A percentile compares a stretch with the other conserved stretches of the same genome.
phyloP scores from a whole-genome alignment of 2,888 invertebrate species.

The Strigamia transsilvanica region DNA sequence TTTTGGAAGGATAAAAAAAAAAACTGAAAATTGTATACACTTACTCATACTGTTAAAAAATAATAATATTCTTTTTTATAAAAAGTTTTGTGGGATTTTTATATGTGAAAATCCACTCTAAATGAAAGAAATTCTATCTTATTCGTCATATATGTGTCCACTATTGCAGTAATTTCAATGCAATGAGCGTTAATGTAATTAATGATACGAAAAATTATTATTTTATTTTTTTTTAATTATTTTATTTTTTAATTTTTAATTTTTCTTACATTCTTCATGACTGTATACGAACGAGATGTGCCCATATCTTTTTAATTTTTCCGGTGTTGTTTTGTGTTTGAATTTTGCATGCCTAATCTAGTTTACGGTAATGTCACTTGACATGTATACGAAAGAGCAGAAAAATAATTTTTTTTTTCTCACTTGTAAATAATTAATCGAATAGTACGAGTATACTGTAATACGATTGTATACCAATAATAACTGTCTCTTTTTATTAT shows the following conservation, averaged over 20 bases:
- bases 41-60: constrained; percentile 4
- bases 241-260: background rate
- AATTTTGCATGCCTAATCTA: background rate
- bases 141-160: constrained; percentile 17
- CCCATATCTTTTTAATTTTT: background rate
- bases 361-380: background rate
- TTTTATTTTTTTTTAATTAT: background rate
- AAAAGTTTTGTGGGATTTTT: background rate
- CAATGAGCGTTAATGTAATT: constrained; percentile 33
- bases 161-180: constrained; percentile 42
- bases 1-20: background rate
- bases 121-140: constrained; percentile 7
- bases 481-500: constrained; percentile 28
- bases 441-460: constrained; percentile 27
- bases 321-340: no score
- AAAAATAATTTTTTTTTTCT: constrained; percentile 20
- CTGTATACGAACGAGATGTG: constrained; percentile 6
- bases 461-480: constrained; percentile 32
- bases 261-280: constrained; percentile 12
- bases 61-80: background rate
- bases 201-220: background rate
- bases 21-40: constrained; percentile 1
- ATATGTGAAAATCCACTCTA: constrained; percentile 29
- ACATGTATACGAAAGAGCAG: constrained; percentile 20
- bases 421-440: constrained; percentile 18